phyloP scores from a whole-genome alignment of 2,888 invertebrate species.

The Podotricha telesiphe region DNA sequence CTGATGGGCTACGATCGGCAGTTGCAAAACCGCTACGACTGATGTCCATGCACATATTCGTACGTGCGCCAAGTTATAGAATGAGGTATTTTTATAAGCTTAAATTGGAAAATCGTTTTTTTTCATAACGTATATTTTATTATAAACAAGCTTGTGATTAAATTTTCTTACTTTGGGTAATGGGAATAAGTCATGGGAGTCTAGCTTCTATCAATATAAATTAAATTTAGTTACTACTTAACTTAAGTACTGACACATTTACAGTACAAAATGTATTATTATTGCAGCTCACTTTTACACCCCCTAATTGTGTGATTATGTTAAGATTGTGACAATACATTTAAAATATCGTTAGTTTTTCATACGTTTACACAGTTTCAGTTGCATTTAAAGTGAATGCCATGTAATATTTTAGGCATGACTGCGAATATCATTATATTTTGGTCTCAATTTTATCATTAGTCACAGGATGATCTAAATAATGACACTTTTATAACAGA shows the following conservation, averaged over 20 bases:
- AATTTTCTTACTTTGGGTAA: neutral
- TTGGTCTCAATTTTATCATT: neutral
- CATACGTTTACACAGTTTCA: neutral
- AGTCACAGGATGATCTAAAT: conserved; percentile 12
- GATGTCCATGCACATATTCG: conserved; percentile 59
- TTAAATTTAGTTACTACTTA: neutral
- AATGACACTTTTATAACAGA: conserved; percentile 12
- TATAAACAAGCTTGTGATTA: neutral
- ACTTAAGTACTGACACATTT: neutral
- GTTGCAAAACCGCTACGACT: conserved; percentile 67
- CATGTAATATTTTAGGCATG: no score
- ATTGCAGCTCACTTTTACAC: conserved; percentile 3
- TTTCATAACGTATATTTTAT: conserved; percentile 1
- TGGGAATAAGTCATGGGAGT: no score
- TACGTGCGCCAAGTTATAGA: conserved; percentile 51
- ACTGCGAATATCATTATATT: neutral
- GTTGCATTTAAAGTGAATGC: neutral
- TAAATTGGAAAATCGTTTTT: conserved; percentile 14
- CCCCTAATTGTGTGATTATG: conserved; percentile 29
- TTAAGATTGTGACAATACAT: conserved; percentile 7
- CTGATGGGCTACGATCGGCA: conserved; percentile 70
- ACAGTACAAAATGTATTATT: neutral
- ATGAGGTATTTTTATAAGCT: conserved; percentile 41
- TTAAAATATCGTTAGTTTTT: neutral
- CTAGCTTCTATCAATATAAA: no score